A percentile compares a stretch with the other conserved stretches of the same genome.
These are phyloP conservation scores for Argyrosomus japonicus DNA, from an alignment of 2,113 vertebrate species.

Conservation along the genomic window DNA sequence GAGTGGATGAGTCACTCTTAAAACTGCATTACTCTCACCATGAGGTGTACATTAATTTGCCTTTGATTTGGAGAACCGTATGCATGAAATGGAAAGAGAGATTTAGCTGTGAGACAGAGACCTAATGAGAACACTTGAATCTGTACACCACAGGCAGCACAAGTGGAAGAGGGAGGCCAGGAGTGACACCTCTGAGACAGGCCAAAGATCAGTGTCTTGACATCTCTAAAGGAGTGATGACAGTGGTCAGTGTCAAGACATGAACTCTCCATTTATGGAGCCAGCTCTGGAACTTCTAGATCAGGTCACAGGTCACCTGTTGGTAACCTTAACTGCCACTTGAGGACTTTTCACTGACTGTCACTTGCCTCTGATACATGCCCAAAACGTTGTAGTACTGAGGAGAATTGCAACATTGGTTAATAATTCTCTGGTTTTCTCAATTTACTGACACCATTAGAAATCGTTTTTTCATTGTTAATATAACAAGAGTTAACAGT, in stretches of 20 bases:
- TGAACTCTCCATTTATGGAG: neutral
- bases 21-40: slow-evolving; percentile 21
- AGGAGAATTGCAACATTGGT: too few relatives aligned
- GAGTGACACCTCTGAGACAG: neutral
- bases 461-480: too few relatives aligned
- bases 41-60: neutral
- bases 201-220: slow-evolving; percentile 6
- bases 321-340: neutral
- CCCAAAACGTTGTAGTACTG: too few relatives aligned
- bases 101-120: slow-evolving; percentile 29
- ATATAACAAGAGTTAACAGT: too few relatives aligned
- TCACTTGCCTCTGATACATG: neutral
- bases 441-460: too few relatives aligned
- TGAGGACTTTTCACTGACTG: neutral
- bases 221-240: neutral
- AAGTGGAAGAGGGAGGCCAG: neutral
- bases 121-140: slow-evolving; percentile 25
- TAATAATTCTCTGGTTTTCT: too few relatives aligned
- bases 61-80: slow-evolving; percentile 12
- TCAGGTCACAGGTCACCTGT: neutral
- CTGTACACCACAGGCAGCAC: neutral
- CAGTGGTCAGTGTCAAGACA: neutral
- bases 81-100: slow-evolving; percentile 3
- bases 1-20: slow-evolving; percentile 35
- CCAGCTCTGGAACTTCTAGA: neutral